Evolutionary conservation across 30 jellyfish, hydroid and myxozoan species (phyloP), one percentile per base, ranked within the genome.

Genomic region (Aurelia sp.): DNA sequence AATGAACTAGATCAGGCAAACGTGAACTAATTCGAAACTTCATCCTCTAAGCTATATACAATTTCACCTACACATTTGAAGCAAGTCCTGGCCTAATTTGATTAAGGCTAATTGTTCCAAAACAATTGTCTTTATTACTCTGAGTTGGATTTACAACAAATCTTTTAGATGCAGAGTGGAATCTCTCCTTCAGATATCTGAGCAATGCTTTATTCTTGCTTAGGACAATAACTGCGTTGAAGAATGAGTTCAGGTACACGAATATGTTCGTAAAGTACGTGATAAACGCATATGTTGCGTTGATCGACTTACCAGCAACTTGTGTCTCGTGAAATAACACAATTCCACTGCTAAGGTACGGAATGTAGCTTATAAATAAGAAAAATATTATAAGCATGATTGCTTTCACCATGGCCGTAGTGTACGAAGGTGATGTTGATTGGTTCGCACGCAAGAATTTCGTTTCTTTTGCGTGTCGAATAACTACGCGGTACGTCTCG

Each of bases 231-330:
- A 73, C 93, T 20, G 93, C 86, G 31, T 84, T 84, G 77, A 84
- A 84, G 62, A 84, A 84, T 13, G 93, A 84, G 67, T 84, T 84
- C 93, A 84, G 33, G 53, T 84, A 84, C 66, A 84, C 87, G 64
- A 72, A 74, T 33, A 41, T 61, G 76, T 73, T 16, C 35, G 93
- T 38, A 51, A 84, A 9, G 38, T 72, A 84, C 4, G 60, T 72
- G 21, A 72, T 55, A 52, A 84, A 84, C 5, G 76, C 82, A 70
- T 59, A 64, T 20, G 65, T 47, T 13, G 63, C 63, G 60, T 70
- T 66, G 44, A 64, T n/a, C 12, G 22, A 20, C 3, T 44, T 66
- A 19, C 93, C 88, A 17, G 22, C 74, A 86, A 73, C 55, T 4
- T 72, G 58, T 17, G 81, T 73, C 51, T 55, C 51, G 69, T 84